Conservation (phyloP, 2,113 vertebrate species). For the Hypanus sabinus region DNA sequence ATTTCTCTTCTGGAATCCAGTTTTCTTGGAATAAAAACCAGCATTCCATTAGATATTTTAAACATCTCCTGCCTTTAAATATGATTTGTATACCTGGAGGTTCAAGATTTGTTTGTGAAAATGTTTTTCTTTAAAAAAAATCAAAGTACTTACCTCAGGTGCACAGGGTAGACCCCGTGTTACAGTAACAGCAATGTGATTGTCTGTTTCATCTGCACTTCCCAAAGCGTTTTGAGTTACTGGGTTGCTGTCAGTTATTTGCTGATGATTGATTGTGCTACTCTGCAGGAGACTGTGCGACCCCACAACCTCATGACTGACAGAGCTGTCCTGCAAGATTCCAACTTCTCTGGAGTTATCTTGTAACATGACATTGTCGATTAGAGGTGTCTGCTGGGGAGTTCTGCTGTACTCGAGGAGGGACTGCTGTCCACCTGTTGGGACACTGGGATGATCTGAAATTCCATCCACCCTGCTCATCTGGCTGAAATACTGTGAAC, state of each 20-base stretch:
- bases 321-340: constrained; percentile 11
- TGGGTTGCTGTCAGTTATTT: neutral
- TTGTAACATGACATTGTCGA: constrained; percentile 29
- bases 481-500: constrained; percentile 27
- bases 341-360: constrained; percentile 10
- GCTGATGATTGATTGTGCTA: neutral
- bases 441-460: constrained; percentile 19
- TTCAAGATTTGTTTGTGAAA: neutral
- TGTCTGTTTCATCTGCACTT: neutral
- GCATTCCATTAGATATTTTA: neutral
- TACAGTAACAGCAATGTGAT: neutral
- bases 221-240: neutral
- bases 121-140: neutral
- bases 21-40: neutral
- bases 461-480: constrained; percentile 36
- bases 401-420: neutral
- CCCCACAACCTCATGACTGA: constrained; percentile 13
- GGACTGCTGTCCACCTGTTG: constrained; percentile 3
- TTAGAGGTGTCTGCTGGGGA: neutral
- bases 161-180: neutral
- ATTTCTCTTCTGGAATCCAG: neutral
- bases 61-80: neutral
- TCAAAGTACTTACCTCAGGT: neutral
- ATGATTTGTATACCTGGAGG: neutral
- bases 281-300: constrained; percentile 26